Conservation (phyloP, 2,797 vertebrate species). For the Varecia variegata region DNA sequence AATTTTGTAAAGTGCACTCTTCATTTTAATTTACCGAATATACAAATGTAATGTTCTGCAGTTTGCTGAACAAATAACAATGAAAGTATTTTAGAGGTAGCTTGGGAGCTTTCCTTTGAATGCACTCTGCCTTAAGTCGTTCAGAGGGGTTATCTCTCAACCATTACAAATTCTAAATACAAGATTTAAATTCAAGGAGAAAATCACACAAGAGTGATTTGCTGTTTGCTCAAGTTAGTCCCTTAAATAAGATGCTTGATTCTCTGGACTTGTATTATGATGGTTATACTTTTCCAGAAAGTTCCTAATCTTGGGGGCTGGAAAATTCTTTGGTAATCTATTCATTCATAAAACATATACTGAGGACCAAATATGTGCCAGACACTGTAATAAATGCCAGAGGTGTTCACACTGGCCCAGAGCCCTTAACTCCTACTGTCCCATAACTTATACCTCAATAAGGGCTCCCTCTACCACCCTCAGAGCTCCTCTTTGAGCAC, state of each 20-base stretch:
- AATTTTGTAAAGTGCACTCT: constrained; percentile 88
- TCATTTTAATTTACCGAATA: constrained; percentile 89
- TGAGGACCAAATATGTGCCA: background rate
- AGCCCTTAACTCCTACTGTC: background rate
- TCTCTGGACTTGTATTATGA: constrained; percentile 30
- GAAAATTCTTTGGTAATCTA: constrained; percentile 8
- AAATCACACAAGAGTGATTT: constrained; percentile 70
- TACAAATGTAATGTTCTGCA: constrained; percentile 87
- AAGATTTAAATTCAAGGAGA: constrained; percentile 80
- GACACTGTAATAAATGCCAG: background rate
- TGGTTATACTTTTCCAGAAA: constrained; percentile 40
- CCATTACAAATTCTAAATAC: constrained; percentile 81
- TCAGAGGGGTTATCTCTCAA: constrained; percentile 83
- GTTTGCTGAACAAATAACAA: constrained; percentile 88
- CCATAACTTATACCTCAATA: background rate
- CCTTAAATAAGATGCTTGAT: constrained; percentile 40
- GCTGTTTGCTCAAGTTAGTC: constrained; percentile 68
- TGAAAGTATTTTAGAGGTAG: constrained; percentile 85
- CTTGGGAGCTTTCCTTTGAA: constrained; percentile 83
- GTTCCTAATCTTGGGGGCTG: background rate
- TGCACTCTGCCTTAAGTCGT: constrained; percentile 82
- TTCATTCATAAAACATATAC: background rate
- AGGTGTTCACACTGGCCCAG: background rate
- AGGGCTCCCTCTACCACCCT: background rate
- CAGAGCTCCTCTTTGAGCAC: background rate